Evolutionary conservation across 2,113 vertebrate species (phyloP).

Genomic region (Orientallactaga bullata): DNA sequence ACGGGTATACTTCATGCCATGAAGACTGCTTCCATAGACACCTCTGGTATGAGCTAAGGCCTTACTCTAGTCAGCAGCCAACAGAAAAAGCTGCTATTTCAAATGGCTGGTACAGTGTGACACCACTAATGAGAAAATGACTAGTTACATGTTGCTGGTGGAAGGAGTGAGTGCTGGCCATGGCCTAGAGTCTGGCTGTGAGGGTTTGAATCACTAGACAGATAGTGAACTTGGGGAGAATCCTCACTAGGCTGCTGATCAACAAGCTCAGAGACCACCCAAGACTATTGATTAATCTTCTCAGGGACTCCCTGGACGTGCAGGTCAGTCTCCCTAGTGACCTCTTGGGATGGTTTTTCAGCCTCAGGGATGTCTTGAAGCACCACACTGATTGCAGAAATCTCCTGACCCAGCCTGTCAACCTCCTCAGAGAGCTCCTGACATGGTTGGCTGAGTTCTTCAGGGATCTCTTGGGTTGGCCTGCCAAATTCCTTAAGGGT

Average conservation of each 20-base stretch:
- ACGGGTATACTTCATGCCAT: constrained; percentile 28
- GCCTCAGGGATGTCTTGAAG: constrained; percentile 57
- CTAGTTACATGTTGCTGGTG: constrained; percentile 73
- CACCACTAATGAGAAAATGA: constrained; percentile 57
- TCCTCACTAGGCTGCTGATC: constrained; percentile 53
- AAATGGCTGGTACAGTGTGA: constrained; percentile 67
- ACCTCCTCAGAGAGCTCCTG: constrained; percentile 61
- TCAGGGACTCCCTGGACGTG: constrained; percentile 53
- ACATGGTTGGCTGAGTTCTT: constrained; percentile 50
- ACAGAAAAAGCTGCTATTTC: constrained; percentile 63
- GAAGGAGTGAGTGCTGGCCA: constrained; percentile 61
- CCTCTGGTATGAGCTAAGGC: constrained; percentile 36
- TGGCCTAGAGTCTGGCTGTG: constrained; percentile 61
- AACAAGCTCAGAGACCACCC: constrained; percentile 5
- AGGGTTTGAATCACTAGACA: constrained; percentile 54
- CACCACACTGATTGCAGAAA: constrained; percentile 17
- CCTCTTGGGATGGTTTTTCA: constrained; percentile 41
- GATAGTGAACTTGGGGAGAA: constrained; percentile 63
- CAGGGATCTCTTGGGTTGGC: constrained; percentile 39
- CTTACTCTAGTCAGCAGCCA: constrained; percentile 57
- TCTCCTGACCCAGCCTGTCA: constrained; percentile 60
- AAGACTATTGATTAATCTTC: constrained; percentile 16
- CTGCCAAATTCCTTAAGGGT: constrained; percentile 44
- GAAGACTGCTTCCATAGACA: constrained; percentile 62
- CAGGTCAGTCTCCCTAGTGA: neutral